Evolutionary conservation across 2,113 vertebrate species (phyloP), one percentile per base, ranked within the genome.

Genomic region (Scopus umbretta): DNA sequence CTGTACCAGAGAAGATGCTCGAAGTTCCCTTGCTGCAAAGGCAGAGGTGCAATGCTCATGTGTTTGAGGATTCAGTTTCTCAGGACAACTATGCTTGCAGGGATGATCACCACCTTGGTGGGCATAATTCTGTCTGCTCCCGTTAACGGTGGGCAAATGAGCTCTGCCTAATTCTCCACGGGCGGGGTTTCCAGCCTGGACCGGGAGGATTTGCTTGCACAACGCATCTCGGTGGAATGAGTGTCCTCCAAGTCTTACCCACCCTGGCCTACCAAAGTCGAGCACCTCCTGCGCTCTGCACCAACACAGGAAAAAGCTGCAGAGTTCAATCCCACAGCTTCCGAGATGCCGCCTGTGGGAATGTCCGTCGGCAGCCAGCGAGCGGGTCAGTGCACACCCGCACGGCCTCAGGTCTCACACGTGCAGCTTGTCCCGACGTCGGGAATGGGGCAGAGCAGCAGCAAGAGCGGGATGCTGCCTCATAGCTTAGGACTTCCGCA

Each of bases 351-450:
- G 26, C 40, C 14, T 2, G 27, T 47, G 47, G 70, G 59, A 68
- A 73, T 20, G n/a, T 63, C 40, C 26, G 2, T 7, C 4, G 5
- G 20, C 45, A 72, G 47, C 3, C 3, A 11, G 19, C 4, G 10
- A 42, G 59, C 2, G 73, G 11, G 19, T 42, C 9, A 2, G 45
- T 3, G 79, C 42, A 27, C 6, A 23, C 56, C 10, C 1, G 1
- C 13, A 1, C 6, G 30, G 26, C 45, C 47, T 53, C 56, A 6
- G 7, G 26, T 13, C 10, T 63, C 45, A 18, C 25, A 2, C 0
- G 1, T 13, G 49, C 18, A 5, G 43, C 65, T 68, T 78, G 22
- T 43, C 67, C 55, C 49, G 11, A 7, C 1, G 2, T 10, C 0
- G 0, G 47, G 23, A 25, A 25, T 0, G 21, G 55, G 18, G n/a